Evolutionary conservation across 2,113 vertebrate genomes (phyloP).

Genomic region (Actenoides lindsayi): DNA sequence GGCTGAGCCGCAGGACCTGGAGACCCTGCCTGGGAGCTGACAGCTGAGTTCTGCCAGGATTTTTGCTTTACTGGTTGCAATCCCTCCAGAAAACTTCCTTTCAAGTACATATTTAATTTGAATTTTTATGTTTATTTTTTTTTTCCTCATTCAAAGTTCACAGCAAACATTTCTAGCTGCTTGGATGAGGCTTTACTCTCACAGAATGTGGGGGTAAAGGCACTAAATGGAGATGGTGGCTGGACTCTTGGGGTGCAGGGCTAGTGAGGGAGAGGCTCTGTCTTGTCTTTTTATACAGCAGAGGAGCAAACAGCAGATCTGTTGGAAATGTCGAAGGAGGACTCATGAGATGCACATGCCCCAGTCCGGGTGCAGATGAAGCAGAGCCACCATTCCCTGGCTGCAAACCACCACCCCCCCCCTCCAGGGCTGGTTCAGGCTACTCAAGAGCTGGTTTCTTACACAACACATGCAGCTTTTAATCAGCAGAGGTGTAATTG

Average conservation of each 20-base stretch:
- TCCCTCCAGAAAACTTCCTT: not conserved
- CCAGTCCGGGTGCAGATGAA: not conserved
- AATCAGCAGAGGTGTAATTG: not conserved
- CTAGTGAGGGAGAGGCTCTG: not conserved
- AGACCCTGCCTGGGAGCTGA: not conserved
- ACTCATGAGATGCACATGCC: not conserved
- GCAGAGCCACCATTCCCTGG: fast-evolving
- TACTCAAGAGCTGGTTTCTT: not conserved
- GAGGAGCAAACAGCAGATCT: not conserved
- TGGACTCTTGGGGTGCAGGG: not conserved
- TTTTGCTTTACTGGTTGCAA: not conserved
- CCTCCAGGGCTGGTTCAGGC: not conserved
- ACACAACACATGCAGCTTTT: not conserved
- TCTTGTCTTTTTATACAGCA: not conserved
- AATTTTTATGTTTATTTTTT: too few relatives aligned
- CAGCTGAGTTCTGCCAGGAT: not conserved
- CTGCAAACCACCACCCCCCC: too few relatives aligned
- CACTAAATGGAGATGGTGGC: not conserved
- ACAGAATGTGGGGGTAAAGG: not conserved
- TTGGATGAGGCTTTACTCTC: not conserved
- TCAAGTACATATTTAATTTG: not conserved
- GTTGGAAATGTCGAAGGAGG: not conserved
- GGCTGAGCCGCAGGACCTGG: not conserved
- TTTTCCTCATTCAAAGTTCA: not conserved
- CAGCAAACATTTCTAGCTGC: not conserved